phyloP scores from a whole-genome alignment of 2,113 vertebrate genomes.

The Entelurus aequoreus region DNA sequence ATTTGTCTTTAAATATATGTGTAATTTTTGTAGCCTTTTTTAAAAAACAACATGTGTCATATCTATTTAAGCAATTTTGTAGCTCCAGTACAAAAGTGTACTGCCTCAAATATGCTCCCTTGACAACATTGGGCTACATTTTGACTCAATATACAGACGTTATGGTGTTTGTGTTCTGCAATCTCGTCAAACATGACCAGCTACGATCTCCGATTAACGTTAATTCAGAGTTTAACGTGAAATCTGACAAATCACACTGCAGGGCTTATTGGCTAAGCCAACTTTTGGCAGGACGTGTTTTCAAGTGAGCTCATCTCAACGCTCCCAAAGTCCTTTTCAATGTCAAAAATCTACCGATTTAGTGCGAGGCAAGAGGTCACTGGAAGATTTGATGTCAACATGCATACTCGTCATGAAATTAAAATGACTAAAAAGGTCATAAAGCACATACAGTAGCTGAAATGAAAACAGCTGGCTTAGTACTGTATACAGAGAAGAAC shows the following conservation, averaged over 20 bases:
- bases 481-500: not conserved
- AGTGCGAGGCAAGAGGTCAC: not conserved
- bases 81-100: too few relatives aligned
- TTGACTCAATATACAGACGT: not conserved
- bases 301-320: constrained; percentile 32
- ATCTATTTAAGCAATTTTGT: too few relatives aligned
- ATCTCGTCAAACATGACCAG: constrained; percentile 35
- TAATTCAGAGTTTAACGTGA: constrained; percentile 58
- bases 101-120: too few relatives aligned
- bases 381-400: not conserved
- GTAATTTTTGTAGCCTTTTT: too few relatives aligned
- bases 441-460: not conserved
- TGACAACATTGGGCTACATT: too few relatives aligned
- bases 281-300: constrained; percentile 43
- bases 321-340: constrained; percentile 24
- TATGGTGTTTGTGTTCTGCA: constrained; percentile 12
- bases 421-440: not conserved
- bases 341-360: not conserved
- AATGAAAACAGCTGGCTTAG: not conserved
- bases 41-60: too few relatives aligned
- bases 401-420: not conserved
- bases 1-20: too few relatives aligned
- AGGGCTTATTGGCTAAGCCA: constrained; percentile 53
- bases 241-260: constrained; percentile 61
- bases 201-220: constrained; percentile 62